Conservation (phyloP, 2,888 invertebrate genomes). For the Cremastobaeus sp. region DNA sequence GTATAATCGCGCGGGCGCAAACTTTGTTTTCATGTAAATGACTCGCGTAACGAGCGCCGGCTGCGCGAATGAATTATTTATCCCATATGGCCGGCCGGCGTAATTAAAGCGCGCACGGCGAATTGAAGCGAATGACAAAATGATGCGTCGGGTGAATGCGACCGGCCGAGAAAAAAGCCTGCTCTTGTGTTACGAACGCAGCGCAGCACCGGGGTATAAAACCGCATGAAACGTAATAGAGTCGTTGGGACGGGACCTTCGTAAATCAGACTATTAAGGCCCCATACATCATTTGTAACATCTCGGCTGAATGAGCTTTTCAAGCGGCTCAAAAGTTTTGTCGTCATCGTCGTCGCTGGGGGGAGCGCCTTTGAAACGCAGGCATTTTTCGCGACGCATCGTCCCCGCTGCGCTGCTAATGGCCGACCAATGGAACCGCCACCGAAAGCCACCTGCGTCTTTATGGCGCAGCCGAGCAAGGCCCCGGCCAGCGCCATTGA, state of each 20-base stretch:
- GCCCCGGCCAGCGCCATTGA: conserved; percentile 44
- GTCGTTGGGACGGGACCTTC: conserved; percentile 44
- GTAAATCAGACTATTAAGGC: conserved; percentile 57
- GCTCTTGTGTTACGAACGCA: conserved; percentile 1
- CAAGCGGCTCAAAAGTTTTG: conserved; percentile 43
- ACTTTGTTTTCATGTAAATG: conserved; percentile 41
- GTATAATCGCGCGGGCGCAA: conserved; percentile 15
- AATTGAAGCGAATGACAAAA: conserved; percentile 47
- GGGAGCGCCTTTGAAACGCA: conserved; percentile 35
- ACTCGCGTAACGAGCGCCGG: conserved; percentile 39
- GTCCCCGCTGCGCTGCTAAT: conserved; percentile 52
- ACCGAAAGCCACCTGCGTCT: conserved; percentile 57
- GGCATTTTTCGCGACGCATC: conserved; percentile 52
- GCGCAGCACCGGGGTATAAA: conserved; percentile 12
- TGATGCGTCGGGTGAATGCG: conserved; percentile 18
- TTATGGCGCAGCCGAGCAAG: conserved; percentile 19
- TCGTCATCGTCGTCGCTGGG: conserved; percentile 30
- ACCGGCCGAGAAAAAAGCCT: not conserved
- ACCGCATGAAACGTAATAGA: conserved; percentile 57
- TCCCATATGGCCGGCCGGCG: conserved; percentile 20
- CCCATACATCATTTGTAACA: conserved; percentile 53
- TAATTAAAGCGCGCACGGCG: conserved; percentile 43
- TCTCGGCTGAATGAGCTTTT: conserved; percentile 48
- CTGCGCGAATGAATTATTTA: conserved; percentile 41
- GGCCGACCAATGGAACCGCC: conserved; percentile 54